These are phyloP conservation scores for Salarias fasciatus DNA, from an alignment of 2,797 vertebrate species.

Conservation along the genomic window DNA sequence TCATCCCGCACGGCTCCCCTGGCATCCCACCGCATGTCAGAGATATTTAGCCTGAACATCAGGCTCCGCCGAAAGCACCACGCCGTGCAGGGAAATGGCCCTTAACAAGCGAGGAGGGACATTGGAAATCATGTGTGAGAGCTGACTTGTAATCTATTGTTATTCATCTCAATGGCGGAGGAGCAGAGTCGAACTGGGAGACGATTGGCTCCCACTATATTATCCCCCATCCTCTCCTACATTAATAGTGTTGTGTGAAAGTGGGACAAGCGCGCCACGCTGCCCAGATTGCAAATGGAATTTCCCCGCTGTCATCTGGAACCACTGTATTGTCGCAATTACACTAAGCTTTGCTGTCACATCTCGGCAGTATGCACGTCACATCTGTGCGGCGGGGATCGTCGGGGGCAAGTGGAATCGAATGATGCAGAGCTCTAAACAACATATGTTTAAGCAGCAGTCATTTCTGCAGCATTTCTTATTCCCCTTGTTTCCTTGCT, in stretches of 20 bases:
- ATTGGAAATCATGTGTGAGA: conserved; percentile 28
- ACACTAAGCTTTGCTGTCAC: conserved; percentile 19
- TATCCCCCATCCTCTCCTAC: conserved; percentile 26
- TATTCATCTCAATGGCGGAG: not conserved
- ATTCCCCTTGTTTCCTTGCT: conserved; percentile 45
- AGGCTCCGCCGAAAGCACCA: conserved; percentile 21
- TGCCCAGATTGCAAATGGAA: conserved; percentile 32
- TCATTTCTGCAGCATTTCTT: conserved; percentile 33
- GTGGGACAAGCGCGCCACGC: conserved; percentile 33
- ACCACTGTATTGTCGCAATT: conserved; percentile 15
- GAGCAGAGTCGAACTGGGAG: conserved; percentile 8
- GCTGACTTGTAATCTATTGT: conserved; percentile 10
- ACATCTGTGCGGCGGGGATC: conserved; percentile 10
- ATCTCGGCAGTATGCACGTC: not conserved
- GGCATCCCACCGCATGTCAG: conserved; percentile 14
- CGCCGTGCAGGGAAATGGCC: conserved; percentile 2
- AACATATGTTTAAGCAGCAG: not conserved
- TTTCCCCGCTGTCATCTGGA: conserved; percentile 30
- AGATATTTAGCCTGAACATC: conserved; percentile 34
- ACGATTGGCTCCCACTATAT: conserved; percentile 15
- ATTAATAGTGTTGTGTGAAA: conserved; percentile 28
- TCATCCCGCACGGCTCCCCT: conserved; percentile 11
- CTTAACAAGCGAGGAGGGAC: conserved; percentile 1
- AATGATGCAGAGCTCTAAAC: not conserved
- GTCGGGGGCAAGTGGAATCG: not conserved